A percentile compares a stretch with the other conserved stretches of the same genome.
Conservation (phyloP, 2,888 invertebrate genomes). For the Mimachlamys varia region DNA sequence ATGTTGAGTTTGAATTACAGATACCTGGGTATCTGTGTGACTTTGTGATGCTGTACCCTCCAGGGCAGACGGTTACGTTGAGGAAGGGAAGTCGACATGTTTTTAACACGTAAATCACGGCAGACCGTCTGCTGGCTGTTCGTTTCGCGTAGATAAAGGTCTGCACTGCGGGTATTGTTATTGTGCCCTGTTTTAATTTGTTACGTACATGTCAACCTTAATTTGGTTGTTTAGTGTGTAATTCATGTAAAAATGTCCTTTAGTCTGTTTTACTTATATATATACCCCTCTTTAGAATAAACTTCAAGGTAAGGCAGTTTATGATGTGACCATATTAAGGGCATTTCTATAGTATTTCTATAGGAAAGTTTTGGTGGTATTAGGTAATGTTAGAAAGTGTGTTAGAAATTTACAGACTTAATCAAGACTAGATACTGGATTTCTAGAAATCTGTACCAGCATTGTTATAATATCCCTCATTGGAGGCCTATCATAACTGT, state of each 20-base stretch:
- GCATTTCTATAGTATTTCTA: too few relatives aligned
- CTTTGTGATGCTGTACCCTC: not conserved
- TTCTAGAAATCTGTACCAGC: too few relatives aligned
- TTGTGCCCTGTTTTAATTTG: not conserved
- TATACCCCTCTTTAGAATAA: too few relatives aligned
- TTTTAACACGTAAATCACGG: not conserved
- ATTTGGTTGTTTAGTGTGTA: not conserved
- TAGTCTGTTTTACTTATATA: too few relatives aligned
- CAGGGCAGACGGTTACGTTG: not conserved
- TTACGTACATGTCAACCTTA: not conserved
- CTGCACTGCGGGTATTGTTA: not conserved
- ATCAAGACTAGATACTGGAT: too few relatives aligned
- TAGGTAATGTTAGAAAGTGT: too few relatives aligned
- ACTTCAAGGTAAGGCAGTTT: too few relatives aligned
- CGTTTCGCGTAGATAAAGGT: not conserved
- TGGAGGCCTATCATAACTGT: too few relatives aligned
- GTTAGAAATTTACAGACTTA: too few relatives aligned
- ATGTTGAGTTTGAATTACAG: not conserved
- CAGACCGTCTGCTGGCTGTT: not conserved
- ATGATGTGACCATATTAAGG: too few relatives aligned
- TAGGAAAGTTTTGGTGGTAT: too few relatives aligned
- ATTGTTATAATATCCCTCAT: too few relatives aligned
- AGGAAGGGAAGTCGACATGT: not conserved
- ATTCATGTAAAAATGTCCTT: not conserved
- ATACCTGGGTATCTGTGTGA: conserved; percentile 5